These are phyloP conservation scores for Alexandromys fortis DNA, from an alignment of 2,113 vertebrate genomes.

Conservation along the genomic window DNA sequence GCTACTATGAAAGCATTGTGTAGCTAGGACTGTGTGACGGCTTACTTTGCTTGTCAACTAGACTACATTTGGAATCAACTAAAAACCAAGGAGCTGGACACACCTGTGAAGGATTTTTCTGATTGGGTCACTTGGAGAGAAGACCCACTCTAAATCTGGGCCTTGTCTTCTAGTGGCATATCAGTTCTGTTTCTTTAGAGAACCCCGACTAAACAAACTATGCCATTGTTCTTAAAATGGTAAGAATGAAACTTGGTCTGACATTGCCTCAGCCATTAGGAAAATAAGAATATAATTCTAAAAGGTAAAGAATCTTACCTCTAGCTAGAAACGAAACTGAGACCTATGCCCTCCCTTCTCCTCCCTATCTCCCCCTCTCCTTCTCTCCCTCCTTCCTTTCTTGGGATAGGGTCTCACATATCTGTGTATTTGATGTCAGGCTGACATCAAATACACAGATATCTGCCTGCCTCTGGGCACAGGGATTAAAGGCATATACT, in stretches of 20 bases:
- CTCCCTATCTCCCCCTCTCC: too few relatives aligned
- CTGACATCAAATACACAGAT: not conserved
- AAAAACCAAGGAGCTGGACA: not conserved
- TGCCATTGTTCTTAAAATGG: not conserved
- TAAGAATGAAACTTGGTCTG: conserved; percentile 49
- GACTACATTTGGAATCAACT: not conserved
- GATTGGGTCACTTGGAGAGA: not conserved
- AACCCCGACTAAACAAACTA: not conserved
- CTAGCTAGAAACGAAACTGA: conserved; percentile 6
- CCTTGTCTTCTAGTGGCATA: not conserved
- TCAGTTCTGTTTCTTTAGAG: not conserved
- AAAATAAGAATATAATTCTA: conserved; percentile 40
- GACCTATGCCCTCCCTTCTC: not conserved
- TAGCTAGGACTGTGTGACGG: not conserved
- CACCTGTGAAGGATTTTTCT: not conserved
- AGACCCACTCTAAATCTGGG: not conserved
- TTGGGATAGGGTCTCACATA: not conserved
- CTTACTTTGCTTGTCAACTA: not conserved
- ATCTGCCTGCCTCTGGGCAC: not conserved
- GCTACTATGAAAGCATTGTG: not conserved
- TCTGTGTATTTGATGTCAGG: not conserved
- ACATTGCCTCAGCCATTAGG: conserved; percentile 25
- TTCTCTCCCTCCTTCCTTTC: too few relatives aligned
- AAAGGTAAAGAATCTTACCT: conserved; percentile 46
- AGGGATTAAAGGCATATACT: not conserved